Base-by-base conservation (phyloP, 2,888 invertebrate genomes). In the Scelioninae gen. 2 region DNA sequence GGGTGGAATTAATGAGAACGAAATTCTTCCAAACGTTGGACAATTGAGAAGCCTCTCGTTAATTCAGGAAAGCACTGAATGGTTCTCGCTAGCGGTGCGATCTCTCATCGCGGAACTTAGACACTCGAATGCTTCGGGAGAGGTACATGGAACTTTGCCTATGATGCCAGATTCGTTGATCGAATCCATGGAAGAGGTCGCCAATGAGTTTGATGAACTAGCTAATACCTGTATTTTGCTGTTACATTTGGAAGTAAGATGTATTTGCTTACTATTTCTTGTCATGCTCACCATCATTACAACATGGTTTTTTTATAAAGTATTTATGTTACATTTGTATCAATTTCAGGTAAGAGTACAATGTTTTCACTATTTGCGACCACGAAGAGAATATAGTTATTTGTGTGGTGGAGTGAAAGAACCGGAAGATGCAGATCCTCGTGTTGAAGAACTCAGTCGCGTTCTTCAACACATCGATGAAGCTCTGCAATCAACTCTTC, bases 211-310 rank as follows among this genome's bases (percentile, higher is more conserved):
- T 84, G 93, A 96, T 83, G 95, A 96, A 80, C 89, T 97, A 61
- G 93, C 96, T 0, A 94, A 96, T 82, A 96, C 94, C 58, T 97
- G 97, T 82, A 89, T 98, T 70, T 88, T 98, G 39, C 92, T 98
- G 70, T 88, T 98, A 58, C 97, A 98, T 88, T 89, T 98, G 78
- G 98, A 98, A 90, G 94, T 95, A 80, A 78, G 60, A 13, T 46
- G n/a, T n/a, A n/a, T n/a, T n/a, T n/a, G n/a, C n/a, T n/a, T n/a
- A n/a, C n/a, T n/a, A n/a, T n/a, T n/a, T n/a, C n/a, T n/a, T n/a
- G n/a, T n/a, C n/a, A n/a, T n/a, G n/a, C n/a, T n/a, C n/a, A n/a
- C n/a, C n/a, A n/a, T n/a, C n/a, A n/a, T n/a, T n/a, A n/a, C n/a
- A n/a, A n/a, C n/a, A n/a, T n/a, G n/a, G n/a, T n/a, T n/a, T n/a